Conservation (phyloP, 2,113 vertebrate genomes). For the Carassius carassius region DNA sequence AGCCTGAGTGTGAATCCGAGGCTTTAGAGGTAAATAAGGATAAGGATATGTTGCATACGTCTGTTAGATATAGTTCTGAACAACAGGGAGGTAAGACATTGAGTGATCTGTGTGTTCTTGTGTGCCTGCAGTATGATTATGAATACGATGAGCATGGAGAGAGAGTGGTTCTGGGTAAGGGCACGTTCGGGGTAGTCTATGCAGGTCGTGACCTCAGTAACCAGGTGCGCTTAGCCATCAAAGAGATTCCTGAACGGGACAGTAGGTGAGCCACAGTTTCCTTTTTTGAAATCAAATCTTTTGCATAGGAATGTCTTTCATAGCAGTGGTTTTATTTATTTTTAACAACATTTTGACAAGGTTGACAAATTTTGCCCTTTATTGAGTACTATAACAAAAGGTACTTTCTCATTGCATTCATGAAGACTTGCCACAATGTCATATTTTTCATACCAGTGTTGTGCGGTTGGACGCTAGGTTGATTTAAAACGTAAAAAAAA, state of each 20-base stretch:
- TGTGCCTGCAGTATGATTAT: constrained; percentile 88
- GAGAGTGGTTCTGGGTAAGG: constrained; percentile 91
- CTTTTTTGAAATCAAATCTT: neutral
- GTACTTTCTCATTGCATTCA: neutral
- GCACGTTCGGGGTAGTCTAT: constrained; percentile 94
- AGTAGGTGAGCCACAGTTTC: constrained; percentile 81
- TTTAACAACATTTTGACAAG: neutral
- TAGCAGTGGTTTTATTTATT: neutral
- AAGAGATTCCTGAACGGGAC: constrained; percentile 97
- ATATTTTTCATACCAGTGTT: neutral
- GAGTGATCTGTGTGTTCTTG: constrained; percentile 11
- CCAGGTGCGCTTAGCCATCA: constrained; percentile 97
- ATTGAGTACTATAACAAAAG: neutral
- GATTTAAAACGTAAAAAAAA: neutral
- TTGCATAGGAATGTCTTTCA: neutral
- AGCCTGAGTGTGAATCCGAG: constrained; percentile 89
- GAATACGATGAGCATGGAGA: constrained; percentile 96
- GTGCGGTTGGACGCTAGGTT: neutral
- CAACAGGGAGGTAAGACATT: neutral
- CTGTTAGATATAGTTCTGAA: neutral
- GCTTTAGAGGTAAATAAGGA: constrained; percentile 83
- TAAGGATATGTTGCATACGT: neutral
- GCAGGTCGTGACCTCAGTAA: constrained; percentile 97
- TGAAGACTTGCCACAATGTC: neutral
- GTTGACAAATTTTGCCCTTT: neutral